Evolutionary conservation across 1,140 invertebrate species (phyloP).

Genomic region (Helicoverpa armigera): DNA sequence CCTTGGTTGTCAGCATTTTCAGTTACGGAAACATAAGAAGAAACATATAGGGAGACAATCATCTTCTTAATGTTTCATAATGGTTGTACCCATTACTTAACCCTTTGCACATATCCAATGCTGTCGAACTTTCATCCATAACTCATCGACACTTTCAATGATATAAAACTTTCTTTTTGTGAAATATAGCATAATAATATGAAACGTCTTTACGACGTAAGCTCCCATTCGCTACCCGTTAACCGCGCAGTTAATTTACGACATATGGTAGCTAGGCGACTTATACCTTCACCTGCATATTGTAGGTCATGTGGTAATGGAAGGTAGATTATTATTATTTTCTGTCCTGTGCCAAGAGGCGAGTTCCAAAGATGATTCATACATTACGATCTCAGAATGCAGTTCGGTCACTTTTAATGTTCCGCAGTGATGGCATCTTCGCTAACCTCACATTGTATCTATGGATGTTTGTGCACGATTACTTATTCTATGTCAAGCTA

Average conservation of each 20-base stretch:
- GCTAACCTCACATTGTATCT: conserved; percentile 55
- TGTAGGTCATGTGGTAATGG: conserved; percentile 68
- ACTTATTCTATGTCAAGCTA: conserved; percentile 43
- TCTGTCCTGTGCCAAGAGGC: conserved; percentile 72
- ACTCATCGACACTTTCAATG: conserved; percentile 18
- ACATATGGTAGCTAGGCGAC: conserved; percentile 39
- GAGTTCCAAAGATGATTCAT: conserved; percentile 74
- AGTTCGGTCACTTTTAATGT: conserved; percentile 72
- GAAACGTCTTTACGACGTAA: conserved; percentile 26
- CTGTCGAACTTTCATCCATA: conserved; percentile 31
- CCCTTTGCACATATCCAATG: conserved; percentile 19
- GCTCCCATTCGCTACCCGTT: conserved; percentile 51
- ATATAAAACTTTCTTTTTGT: conserved; percentile 44
- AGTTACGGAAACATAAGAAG: not conserved
- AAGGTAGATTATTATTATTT: conserved; percentile 64
- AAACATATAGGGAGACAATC: not conserved
- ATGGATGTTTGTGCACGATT: conserved; percentile 44
- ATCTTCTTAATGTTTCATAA: conserved; percentile 11
- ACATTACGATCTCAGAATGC: conserved; percentile 72
- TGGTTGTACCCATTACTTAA: not conserved
- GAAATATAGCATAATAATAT: conserved; percentile 37
- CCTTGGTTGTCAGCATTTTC: not conserved
- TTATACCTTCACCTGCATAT: conserved; percentile 54
- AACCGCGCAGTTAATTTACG: conserved; percentile 48
- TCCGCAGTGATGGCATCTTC: conserved; percentile 62